A percentile compares a stretch with the other conserved stretches of the same genome.
Conservation (phyloP, 2,888 invertebrate species). For the Mycalesis mineus region DNA sequence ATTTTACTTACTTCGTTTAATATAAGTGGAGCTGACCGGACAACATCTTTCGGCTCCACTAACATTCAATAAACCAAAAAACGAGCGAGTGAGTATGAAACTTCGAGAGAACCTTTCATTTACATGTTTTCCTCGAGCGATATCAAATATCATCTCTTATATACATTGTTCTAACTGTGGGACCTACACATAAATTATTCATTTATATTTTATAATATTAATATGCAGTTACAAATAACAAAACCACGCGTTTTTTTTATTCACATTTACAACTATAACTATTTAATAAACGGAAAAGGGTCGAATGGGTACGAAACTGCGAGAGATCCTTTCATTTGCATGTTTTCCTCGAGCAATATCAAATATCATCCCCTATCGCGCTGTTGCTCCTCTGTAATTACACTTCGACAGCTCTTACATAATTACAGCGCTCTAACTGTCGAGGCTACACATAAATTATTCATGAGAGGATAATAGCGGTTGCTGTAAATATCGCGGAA, state of each 20-base stretch:
- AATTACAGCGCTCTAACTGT: slow-evolving; percentile 51
- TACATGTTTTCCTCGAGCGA: slow-evolving; percentile 60
- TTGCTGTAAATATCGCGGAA: slow-evolving; percentile 49
- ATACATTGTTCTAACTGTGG: slow-evolving; percentile 50
- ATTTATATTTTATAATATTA: too few relatives aligned
- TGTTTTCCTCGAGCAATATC: slow-evolving; percentile 59
- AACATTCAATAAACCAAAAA: not conserved
- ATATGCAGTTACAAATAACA: too few relatives aligned
- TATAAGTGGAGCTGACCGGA: too few relatives aligned
- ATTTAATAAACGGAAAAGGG: not conserved
- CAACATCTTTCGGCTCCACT: too few relatives aligned
- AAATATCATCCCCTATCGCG: slow-evolving; percentile 51
- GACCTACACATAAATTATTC: slow-evolving; percentile 54
- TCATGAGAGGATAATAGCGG: slow-evolving; percentile 57
- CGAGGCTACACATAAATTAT: slow-evolving; percentile 52
- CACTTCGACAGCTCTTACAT: slow-evolving; percentile 50
- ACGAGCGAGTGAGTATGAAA: slow-evolving; percentile 6
- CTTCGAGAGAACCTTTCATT: slow-evolving; percentile 42
- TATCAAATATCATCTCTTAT: slow-evolving; percentile 57
- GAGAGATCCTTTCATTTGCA: slow-evolving; percentile 52
- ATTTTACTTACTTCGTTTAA: too few relatives aligned
- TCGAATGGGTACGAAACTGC: slow-evolving; percentile 10
- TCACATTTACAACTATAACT: not conserved
- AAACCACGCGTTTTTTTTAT: too few relatives aligned
- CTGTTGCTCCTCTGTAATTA: slow-evolving; percentile 47